Evolutionary conservation across 2,113 vertebrate genomes (phyloP).

Genomic region (Centrocercus urophasianus): DNA sequence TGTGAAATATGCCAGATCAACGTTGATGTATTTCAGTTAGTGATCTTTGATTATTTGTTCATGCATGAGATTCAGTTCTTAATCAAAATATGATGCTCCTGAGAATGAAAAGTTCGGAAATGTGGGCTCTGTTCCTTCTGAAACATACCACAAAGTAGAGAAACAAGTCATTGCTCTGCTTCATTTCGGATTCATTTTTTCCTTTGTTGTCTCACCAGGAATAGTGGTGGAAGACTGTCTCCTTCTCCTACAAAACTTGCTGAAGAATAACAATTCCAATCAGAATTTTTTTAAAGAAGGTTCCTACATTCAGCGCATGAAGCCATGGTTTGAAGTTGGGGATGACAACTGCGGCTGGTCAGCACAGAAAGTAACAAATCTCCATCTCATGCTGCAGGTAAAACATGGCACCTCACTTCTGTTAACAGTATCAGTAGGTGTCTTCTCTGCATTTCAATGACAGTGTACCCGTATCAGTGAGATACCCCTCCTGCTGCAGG

Average conservation of each 20-base stretch:
- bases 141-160: background rate
- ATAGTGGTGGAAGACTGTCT: conserved; percentile 99
- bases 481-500: background rate
- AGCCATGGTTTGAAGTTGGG: conserved; percentile 97
- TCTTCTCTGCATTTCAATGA: background rate
- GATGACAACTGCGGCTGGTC: conserved; percentile 98
- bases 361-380: conserved; percentile 97
- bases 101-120: background rate
- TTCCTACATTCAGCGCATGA: conserved; percentile 98
- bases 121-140: background rate
- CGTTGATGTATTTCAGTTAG: accelerated
- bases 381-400: conserved; percentile 98
- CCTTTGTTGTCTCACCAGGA: conserved; percentile 74
- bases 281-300: conserved; percentile 99
- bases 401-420: background rate
- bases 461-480: accelerated
- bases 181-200: background rate
- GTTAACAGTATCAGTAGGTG: accelerated
- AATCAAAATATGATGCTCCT: background rate
- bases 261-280: conserved; percentile 99
- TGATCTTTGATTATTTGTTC: background rate
- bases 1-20: background rate
- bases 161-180: background rate
- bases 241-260: conserved; percentile 90
- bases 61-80: background rate